A percentile compares a stretch with the other conserved stretches of the same genome.
Evolutionary conservation across 2,113 vertebrate genomes (phyloP).

Genomic region (Chaenogobius annularis): DNA sequence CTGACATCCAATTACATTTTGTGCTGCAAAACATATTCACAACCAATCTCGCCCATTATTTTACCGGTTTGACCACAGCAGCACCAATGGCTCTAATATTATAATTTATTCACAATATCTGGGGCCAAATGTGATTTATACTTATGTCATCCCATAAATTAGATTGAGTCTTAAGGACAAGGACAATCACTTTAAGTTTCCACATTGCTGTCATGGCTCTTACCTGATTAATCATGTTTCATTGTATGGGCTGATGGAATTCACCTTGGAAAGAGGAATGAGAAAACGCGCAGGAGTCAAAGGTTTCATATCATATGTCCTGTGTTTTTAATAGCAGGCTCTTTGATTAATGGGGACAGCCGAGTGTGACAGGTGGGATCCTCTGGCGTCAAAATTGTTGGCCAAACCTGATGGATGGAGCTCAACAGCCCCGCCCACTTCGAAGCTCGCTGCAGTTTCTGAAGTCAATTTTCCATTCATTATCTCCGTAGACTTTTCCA

Average conservation of each 20-base stretch:
- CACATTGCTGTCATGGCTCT: constrained; percentile 21
- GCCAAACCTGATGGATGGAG: neutral
- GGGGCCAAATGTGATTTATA: constrained; percentile 4
- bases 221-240: constrained; percentile 52
- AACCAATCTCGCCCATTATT: neutral
- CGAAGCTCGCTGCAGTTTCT: no score
- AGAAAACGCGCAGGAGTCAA: constrained; percentile 36
- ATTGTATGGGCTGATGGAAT: constrained; percentile 24
- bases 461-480: no score
- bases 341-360: constrained; percentile 42
- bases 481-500: no score
- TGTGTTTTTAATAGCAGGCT: constrained; percentile 23
- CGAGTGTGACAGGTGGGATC: constrained; percentile 16
- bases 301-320: constrained; percentile 35
- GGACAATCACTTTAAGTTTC: constrained; percentile 39
- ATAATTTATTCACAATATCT: neutral
- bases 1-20: constrained; percentile 7
- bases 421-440: no score
- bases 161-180: constrained; percentile 24
- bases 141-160: constrained; percentile 19
- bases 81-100: neutral
- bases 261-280: constrained; percentile 51
- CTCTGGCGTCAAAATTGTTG: neutral
- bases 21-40: neutral
- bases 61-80: neutral